Evolutionary conservation across 2,888 invertebrate genomes (phyloP), one percentile per base, ranked within the genome.

Genomic region (Coleophora flavipennella): DNA sequence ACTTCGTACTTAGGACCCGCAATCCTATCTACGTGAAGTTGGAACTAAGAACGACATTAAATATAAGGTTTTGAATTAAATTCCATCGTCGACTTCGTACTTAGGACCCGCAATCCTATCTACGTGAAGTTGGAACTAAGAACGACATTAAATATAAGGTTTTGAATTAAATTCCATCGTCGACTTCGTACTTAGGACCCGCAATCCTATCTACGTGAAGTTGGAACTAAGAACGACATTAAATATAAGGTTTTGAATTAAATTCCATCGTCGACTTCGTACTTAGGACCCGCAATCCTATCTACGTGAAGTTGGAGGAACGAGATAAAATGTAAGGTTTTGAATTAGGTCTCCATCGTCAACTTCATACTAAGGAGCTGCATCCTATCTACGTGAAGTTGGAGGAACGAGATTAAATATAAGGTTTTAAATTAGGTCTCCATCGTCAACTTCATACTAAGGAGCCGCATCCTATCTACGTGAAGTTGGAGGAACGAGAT

Each of bases 281-380:
- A 1, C 51, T 85, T 32, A 63, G 76, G 46, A 62, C 67, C 20
- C 55, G 59, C 6, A 46, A 60, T 10, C 74, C 70, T 6, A 55
- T 83, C n/a, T 62, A 62, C 42, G 62, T 80, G 4, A 58, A 51
- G 41, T 70, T 72, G 44, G 46, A 49, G 27, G 58, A 55, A 44
- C 52, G 61, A 44, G 8, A 29, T 29, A n/a, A 29, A 29, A 29
- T 9, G n/a, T n/a, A n/a, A n/a, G n/a, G n/a, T n/a, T n/a, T n/a
- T n/a, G n/a, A n/a, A n/a, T n/a, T n/a, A n/a, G 2, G 46, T 52
- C 0, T 55, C 79, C 7, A 44, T 55, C 8, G 40, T 57, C 0
- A 79, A 83, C 50, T 34, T 86, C 29, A 63, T 85, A 2, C 51
- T 85, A 33, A 63, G 76, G 46, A 62, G 66, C n/a, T n/a, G n/a